A percentile compares a stretch with the other conserved stretches of the same genome.
phyloP scores from a whole-genome alignment of 2,888 invertebrate species.

The Diadegma fenestrale region DNA sequence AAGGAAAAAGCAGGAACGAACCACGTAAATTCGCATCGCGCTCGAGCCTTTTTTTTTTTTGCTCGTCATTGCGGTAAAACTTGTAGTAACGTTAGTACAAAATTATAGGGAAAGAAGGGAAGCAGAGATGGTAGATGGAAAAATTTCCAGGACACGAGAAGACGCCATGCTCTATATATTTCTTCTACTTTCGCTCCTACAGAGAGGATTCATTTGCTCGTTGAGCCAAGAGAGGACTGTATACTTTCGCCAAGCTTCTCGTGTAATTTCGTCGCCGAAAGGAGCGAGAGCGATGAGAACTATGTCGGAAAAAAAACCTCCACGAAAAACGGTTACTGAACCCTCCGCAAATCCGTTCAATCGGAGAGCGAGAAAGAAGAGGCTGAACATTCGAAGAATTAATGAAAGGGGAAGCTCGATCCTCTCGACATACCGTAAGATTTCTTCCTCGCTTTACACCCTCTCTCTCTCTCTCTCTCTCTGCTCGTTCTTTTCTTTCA shows the following conservation, averaged over 20 bases:
- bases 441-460: constrained; percentile 22
- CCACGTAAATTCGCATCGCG: constrained; percentile 17
- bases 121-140: constrained; percentile 1
- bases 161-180: constrained; percentile 14
- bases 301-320: constrained; percentile 55
- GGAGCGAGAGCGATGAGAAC: constrained; percentile 19
- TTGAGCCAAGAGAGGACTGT: constrained; percentile 17
- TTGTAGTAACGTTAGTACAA: constrained; percentile 19
- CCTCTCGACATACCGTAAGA: constrained; percentile 61
- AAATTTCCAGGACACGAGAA: constrained; percentile 36
- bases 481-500: constrained; percentile 21
- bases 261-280: constrained; percentile 62
- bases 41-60: constrained; percentile 32
- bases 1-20: constrained; percentile 4
- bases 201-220: constrained; percentile 61
- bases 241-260: constrained; percentile 35
- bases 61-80: constrained; percentile 23
- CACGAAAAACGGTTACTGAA: constrained; percentile 13
- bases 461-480: constrained; percentile 7
- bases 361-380: constrained; percentile 55
- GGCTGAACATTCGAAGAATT: constrained; percentile 60
- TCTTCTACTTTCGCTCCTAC: constrained; percentile 40
- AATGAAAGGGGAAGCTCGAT: constrained; percentile 64
- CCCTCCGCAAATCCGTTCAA: constrained; percentile 57
- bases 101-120: constrained; percentile 21